Evolutionary conservation across 2,113 vertebrate genomes (phyloP).

Genomic region (Prunella fulvescens): DNA sequence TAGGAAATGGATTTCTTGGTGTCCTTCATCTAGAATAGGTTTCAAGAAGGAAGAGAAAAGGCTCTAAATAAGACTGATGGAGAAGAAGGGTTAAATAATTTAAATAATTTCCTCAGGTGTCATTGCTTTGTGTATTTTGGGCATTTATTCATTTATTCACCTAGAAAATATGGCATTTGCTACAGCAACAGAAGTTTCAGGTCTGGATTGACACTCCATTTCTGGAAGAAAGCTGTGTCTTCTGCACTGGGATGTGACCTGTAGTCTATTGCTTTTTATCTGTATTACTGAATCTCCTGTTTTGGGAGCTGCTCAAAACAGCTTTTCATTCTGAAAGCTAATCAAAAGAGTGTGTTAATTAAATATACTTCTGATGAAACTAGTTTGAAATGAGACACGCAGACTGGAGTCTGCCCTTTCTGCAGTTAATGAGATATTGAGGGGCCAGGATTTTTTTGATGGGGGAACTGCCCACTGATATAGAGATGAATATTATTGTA

Average conservation of each 20-base stretch:
- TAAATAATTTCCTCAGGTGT: background rate
- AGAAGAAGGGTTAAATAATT: background rate
- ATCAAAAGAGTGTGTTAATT: constrained; percentile 29
- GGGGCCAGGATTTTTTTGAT: background rate
- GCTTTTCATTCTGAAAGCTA: constrained; percentile 10
- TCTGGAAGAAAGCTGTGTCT: background rate
- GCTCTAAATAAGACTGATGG: background rate
- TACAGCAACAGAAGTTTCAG: background rate
- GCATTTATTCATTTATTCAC: background rate
- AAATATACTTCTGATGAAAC: constrained; percentile 19
- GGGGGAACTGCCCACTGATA: background rate
- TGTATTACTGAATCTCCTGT: background rate
- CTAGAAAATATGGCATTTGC: background rate
- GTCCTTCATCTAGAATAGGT: background rate
- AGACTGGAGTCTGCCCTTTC: background rate
- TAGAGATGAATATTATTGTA: background rate
- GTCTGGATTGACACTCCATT: background rate
- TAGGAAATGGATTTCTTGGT: background rate
- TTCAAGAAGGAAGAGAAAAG: background rate
- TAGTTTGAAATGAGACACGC: background rate
- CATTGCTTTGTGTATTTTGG: background rate
- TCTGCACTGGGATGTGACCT: background rate
- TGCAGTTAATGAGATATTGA: constrained; percentile 8
- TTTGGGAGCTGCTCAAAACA: constrained; percentile 24
- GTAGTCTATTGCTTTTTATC: background rate